Evolutionary conservation across 2,113 vertebrate genomes (phyloP), one percentile per base, ranked within the genome.

Genomic region (Calidris pugnax): DNA sequence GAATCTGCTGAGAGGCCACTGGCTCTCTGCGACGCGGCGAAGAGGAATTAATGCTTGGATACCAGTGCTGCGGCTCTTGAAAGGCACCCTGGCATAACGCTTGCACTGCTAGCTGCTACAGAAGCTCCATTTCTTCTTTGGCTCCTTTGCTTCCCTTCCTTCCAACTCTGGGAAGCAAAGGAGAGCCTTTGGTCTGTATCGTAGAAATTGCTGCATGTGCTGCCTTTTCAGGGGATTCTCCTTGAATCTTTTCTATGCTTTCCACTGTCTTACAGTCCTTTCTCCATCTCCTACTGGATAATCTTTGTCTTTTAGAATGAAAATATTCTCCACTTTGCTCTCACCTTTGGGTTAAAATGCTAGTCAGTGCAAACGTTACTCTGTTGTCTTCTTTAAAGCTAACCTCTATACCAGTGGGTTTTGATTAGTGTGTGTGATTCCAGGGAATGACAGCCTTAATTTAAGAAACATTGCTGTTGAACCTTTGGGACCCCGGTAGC

Each of bases 31-130:
- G 16, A n/a, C 8, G 41, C 43, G 24, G 57, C 4, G 17, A 84
- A 94, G 80, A 94, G 71, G 81, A 87, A 80, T 89, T 93, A 92
- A 89, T 57, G 50, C 79, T 93, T 85, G 68, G 71, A 80, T 86
- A 78, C 28, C 17, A 57, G 23, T 33, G 56, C 37, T 87, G 43
- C 37, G 85, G 60, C 82, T 78, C 87, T 77, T 68, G 50, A 90
- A 89, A 95, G 60, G 55, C 68, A 67, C 33, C 27, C 43, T 94
- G 81, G 69, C 14, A 20, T 68, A 87, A 51, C 21, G 24, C 60
- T 72, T 22, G 1, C 12, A 6, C 43, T 56, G 23, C 37, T 63
- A 59, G 30, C 83, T 95, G 88, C 95, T 87, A 59, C 56, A 86
- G 63, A 41, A 78, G 26, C 19, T 51, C 50, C 7, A 13, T 78